Conservation (phyloP, 2,113 vertebrate species). For the Jacana jacana region DNA sequence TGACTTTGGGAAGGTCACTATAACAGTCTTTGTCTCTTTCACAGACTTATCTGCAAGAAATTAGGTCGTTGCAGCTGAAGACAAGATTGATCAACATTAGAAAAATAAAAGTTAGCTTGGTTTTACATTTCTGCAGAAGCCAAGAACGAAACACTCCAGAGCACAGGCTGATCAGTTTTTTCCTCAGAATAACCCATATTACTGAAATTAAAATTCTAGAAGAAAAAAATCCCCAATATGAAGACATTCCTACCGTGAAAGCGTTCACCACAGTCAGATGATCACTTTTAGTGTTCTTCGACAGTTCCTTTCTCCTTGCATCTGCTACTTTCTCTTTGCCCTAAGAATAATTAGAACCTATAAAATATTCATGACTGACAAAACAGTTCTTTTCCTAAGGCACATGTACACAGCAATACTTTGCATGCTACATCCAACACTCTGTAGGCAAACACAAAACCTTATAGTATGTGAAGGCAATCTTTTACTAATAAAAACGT, state of each 20-base stretch:
- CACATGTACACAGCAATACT: not conserved
- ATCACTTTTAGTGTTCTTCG: conserved; percentile 90
- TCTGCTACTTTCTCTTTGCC: conserved; percentile 97
- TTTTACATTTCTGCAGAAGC: not conserved
- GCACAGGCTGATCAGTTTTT: not conserved
- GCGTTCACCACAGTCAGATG: conserved; percentile 95
- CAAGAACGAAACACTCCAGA: not conserved
- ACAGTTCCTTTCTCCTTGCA: conserved; percentile 86
- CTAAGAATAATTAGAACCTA: conserved; percentile 64
- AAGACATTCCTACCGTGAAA: conserved; percentile 78
- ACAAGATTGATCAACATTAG: not conserved
- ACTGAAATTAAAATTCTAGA: not conserved
- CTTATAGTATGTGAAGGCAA: not conserved
- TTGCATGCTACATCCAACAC: not conserved
- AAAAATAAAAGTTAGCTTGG: not conserved
- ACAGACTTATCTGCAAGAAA: not conserved
- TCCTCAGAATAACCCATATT: not conserved
- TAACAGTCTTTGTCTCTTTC: not conserved
- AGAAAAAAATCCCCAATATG: not conserved
- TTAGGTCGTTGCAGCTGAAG: not conserved
- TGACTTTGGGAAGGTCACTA: not conserved
- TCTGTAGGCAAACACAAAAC: not conserved
- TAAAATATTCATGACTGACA: not conserved
- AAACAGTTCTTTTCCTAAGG: not conserved
- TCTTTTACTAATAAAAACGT: not conserved